Base-by-base conservation (phyloP, 2,888 invertebrate species). In the Aphidoletes aphidimyza region DNA sequence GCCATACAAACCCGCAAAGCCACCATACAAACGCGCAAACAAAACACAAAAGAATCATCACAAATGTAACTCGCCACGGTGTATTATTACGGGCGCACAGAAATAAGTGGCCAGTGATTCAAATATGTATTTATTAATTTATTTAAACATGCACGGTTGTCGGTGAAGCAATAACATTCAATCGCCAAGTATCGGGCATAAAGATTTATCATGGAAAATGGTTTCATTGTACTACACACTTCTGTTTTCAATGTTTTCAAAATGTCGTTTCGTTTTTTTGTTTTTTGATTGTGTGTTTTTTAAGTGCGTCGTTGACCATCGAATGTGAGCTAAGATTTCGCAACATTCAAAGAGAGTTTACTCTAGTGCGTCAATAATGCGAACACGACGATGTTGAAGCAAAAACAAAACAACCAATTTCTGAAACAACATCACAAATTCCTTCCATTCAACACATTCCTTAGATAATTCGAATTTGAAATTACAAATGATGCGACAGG, bases 71-170 rank as follows among this genome's bases (percentile, higher is more conserved):
- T 69, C 30, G 14, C 30, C 2, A 9, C 69, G 30, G n/a, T 54
- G 54, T 54, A 22, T 1, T 54, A 11, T n/a, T n/a, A n/a, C n/a
- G n/a, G n/a, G n/a, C n/a, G n/a, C n/a, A n/a, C n/a, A n/a, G 14
- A 69, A 30, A 69, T 69, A 69, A 69, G 69, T 69, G 69, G 69
- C 30, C 69, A 69, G 34, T 34, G 69, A 69, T 69, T 69, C 69
- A 69, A 30, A 69, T 69, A 69, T 69, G 69, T 69, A 69, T 69
- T 69, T 69, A 69, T 69, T 69, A 69, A 69, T 69, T 69, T 69
- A 69, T 69, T 69, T 69, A 69, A 69, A 69, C 30, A 69, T 69
- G 69, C 69, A 69, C 30, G 34, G n/a, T n/a, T n/a, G 42, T 6
- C 42, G 19, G 14, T 30, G 30, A 30, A 30, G 30, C 69, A 69